Evolutionary conservation across 2,113 vertebrate genomes (phyloP), one percentile per base, ranked within the genome.

Genomic region (Erythrocercus mccallii): DNA sequence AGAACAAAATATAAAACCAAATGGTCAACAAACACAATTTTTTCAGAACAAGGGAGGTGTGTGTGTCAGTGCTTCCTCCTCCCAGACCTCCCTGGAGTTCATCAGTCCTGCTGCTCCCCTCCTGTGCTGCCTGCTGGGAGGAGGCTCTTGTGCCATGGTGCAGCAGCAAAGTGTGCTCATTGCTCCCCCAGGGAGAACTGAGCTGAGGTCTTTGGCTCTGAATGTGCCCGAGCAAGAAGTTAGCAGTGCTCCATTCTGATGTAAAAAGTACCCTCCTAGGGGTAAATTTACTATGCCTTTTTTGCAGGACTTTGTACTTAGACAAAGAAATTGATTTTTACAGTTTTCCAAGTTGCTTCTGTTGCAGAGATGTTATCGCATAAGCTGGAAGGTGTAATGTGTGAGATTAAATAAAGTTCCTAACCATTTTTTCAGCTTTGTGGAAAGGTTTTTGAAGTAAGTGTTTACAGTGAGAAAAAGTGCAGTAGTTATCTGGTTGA

Each of bases 121-220:
- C 15, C 12, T 2, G 3, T 1, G 28, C 54, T 12, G 56, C 1
- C 8, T 6, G 33, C 2, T n/a, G 28, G 45, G 21, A 17, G 2
- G 4, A 3, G 18, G 21, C 38, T 82, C 21, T 2, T 0, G 7
- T 8, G 51, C 1, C 1, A 1, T 5, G 56, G 33, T 5, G 2
- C 25, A 10, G 25, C 38, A 5, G 0, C 5, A 1, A 2, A 9
- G 31, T 6, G 40, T 56, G 37, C 56, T 48, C 15, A 0, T 10
- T 1, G 4, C 66, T n/a, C 18, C 12, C 0, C 0, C 22, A 6
- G 33, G 6, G 25, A 22, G 11, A 35, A 0, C 8, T 2, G n/a
- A 25, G 20, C 28, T 1, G 2, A 42, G 35, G 10, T 23, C 45
- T 77, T 47, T 24, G 53, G 25, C 56, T 13, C 27, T 12, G 8